Evolutionary conservation across 2,113 vertebrate genomes (phyloP).

Genomic region (Nothocercus nigrocapillus): DNA sequence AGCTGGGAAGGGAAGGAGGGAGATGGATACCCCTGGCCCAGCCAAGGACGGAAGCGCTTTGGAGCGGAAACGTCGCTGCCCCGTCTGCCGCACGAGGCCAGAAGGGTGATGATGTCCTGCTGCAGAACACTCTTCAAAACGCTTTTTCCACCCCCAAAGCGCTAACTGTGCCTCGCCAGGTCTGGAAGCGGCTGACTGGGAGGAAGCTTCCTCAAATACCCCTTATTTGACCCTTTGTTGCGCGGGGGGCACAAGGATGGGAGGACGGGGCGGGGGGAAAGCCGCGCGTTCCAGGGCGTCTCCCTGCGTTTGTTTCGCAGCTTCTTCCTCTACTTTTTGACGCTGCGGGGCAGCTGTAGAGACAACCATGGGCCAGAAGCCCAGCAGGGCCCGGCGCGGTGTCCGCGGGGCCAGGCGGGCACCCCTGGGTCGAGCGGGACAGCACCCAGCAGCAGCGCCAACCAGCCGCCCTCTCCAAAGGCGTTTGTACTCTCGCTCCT

Average conservation of each 20-base stretch:
- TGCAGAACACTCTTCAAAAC: neutral
- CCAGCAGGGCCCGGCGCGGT: too few species aligned
- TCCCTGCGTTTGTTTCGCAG: neutral
- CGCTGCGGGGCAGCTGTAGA: fast-evolving
- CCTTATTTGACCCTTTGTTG: fast-evolving
- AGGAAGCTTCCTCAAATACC: neutral
- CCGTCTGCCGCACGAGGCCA: neutral
- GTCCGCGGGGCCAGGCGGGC: too few species aligned
- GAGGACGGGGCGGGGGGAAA: fast-evolving
- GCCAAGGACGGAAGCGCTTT: fast-evolving
- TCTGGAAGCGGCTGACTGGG: neutral
- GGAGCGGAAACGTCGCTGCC: neutral
- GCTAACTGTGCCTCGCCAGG: fast-evolving
- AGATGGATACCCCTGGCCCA: fast-evolving
- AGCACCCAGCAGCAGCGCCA: too few species aligned
- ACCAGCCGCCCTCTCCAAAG: too few species aligned
- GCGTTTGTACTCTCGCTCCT: too few species aligned
- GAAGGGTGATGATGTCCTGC: neutral
- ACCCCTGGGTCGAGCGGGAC: too few species aligned
- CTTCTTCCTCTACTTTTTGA: neutral
- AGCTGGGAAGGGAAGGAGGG: neutral
- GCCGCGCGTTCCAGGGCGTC: neutral
- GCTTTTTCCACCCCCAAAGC: neutral
- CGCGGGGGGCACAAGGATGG: fast-evolving
- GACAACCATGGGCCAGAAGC: fast-evolving